These are phyloP conservation scores for Liodrosophila aerea DNA, from an alignment of 2,888 invertebrate species.

Conservation along the genomic window DNA sequence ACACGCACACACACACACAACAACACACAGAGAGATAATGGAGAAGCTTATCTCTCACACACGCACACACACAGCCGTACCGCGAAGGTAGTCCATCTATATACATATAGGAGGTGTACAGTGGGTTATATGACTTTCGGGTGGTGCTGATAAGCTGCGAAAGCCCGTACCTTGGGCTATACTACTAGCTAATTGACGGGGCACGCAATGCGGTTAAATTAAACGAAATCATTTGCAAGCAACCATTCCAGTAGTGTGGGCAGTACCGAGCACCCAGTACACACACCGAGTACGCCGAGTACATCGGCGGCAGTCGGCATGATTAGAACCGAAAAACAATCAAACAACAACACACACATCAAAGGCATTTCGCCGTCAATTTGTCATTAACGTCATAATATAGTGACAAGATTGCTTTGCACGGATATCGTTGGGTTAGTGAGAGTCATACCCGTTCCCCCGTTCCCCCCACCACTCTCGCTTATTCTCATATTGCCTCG, in stretches of 20 bases:
- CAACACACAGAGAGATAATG: slow-evolving; percentile 40
- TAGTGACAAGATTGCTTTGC: slow-evolving; percentile 80
- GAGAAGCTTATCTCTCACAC: slow-evolving; percentile 55
- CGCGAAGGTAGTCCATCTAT: slow-evolving; percentile 24
- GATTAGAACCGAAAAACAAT: slow-evolving; percentile 79
- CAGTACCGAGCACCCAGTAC: not conserved
- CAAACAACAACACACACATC: slow-evolving; percentile 80
- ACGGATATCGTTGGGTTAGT: slow-evolving; percentile 60
- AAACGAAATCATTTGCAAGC: slow-evolving; percentile 76
- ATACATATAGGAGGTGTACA: slow-evolving; percentile 18
- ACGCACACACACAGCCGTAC: slow-evolving; percentile 10
- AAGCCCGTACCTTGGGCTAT: slow-evolving; percentile 15
- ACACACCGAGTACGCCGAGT: slow-evolving; percentile 32
- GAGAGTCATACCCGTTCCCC: slow-evolving; percentile 4
- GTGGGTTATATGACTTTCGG: slow-evolving; percentile 70
- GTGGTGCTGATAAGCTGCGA: slow-evolving; percentile 53
- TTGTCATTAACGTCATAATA: slow-evolving; percentile 81
- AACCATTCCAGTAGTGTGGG: slow-evolving; percentile 16
- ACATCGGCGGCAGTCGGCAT: slow-evolving; percentile 79
- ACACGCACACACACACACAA: too few species aligned
- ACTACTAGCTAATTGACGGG: slow-evolving; percentile 47
- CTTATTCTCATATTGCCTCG: not conserved
- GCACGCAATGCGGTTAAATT: slow-evolving; percentile 62
- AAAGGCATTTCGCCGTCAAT: slow-evolving; percentile 81
- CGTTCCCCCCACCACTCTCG: not conserved